These are phyloP conservation scores for Anagrus nilaparvatae DNA, from an alignment of 1,140 invertebrate genomes.

Conservation along the genomic window DNA sequence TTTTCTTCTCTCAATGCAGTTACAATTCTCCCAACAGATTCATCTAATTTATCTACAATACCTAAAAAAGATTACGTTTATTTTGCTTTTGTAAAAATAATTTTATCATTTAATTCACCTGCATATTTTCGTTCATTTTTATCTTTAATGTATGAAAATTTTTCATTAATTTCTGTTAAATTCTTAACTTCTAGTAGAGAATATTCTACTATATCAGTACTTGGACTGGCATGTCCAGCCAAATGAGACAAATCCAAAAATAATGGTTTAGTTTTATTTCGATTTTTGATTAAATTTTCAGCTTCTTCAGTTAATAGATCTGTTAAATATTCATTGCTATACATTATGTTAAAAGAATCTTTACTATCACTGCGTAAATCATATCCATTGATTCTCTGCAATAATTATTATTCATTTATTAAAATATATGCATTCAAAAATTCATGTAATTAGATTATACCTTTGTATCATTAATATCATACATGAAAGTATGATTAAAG, in stretches of 20 bases:
- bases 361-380: constrained; percentile 2
- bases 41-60: constrained; percentile 49
- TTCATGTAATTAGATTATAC: too few relatives aligned
- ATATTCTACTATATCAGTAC: constrained; percentile 11
- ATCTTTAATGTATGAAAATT: constrained; percentile 43
- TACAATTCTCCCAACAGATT: constrained; percentile 46
- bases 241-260: constrained; percentile 52
- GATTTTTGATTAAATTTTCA: constrained; percentile 42
- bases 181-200: constrained; percentile 36
- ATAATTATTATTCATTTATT: too few relatives aligned
- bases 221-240: constrained; percentile 40
- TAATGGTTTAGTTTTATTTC: constrained; percentile 41
- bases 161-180: constrained; percentile 36
- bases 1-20: constrained; percentile 33
- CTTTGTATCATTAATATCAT: too few relatives aligned
- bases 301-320: constrained; percentile 47
- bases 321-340: constrained; percentile 51
- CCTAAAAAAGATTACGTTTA: constrained; percentile 36
- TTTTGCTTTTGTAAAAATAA: too few relatives aligned
- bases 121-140: constrained; percentile 41
- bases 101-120: constrained; percentile 20
- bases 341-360: too few relatives aligned
- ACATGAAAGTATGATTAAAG: constrained; percentile 31
- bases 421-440: too few relatives aligned
- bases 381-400: not conserved